Evolutionary conservation across 2,797 vertebrate species (phyloP), one percentile per base, ranked within the genome.

Genomic region (Hyperoplus lanceolatus): DNA sequence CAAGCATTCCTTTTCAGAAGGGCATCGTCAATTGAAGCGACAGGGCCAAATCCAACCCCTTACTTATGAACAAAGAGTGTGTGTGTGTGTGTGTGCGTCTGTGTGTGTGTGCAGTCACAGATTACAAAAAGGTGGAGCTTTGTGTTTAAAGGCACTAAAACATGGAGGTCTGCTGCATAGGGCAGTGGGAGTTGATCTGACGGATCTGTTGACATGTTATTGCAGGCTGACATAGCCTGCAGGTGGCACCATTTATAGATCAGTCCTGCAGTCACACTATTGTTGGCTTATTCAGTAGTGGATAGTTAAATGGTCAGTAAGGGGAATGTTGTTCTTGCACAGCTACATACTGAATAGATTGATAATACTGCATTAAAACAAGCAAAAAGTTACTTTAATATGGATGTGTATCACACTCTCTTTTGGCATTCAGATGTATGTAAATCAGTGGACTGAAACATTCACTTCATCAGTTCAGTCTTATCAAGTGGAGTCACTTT

Each of bases 161-260:
- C 81, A 66, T 73, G 67, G 70, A 74, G 59, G 81, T 76, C 69
- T 77, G 59, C 83, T 64, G 85, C 82, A 83, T 70, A 73, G 84
- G 84, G 80, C 86, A 85, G 72, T 64, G 83, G 83, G 72, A 89
- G 84, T 79, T 55, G 53, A 83, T 84, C 71, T 74, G 84, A 86
- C 85, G 74, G 63, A 90, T 88, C 81, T 83, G 88, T 87, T 86
- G 87, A 83, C 86, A 88, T 84, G 87, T 77, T 88, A 89, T 88
- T 85, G 70, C 82, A 80, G 87, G 73, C 69, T 80, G 66, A 79
- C 71, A 51, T 73, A 74, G 86, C 92, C 93, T 93, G 90, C 89
- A 94, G 91, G 88, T 84, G 93, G 92, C 89, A 90, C 77, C 87
- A 87, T 88, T 92, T 87, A 91, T 83, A 80, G 77, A 92, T 83